A percentile compares a stretch with the other conserved stretches of the same genome.
Conservation (phyloP, 2,113 vertebrate species). For the Spheniscus mendiculus region DNA sequence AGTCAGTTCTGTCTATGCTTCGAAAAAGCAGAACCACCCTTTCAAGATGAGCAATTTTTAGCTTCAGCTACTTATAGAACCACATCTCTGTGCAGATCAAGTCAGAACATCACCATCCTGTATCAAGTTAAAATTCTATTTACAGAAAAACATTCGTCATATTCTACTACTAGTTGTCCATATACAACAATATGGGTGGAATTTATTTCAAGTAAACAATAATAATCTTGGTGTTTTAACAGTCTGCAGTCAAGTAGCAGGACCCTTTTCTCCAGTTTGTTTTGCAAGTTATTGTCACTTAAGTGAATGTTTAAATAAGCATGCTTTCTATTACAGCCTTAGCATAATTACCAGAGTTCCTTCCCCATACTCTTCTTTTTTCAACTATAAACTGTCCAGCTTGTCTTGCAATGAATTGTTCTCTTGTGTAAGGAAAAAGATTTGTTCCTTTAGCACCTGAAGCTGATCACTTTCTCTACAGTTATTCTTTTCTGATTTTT, state of each 20-base stretch:
- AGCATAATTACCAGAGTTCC: background rate
- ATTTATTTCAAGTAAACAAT: background rate
- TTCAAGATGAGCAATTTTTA: background rate
- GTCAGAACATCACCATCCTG: background rate
- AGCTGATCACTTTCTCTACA: background rate
- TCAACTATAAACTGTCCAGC: background rate
- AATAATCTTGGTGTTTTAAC: background rate
- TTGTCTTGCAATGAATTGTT: background rate
- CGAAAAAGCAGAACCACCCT: background rate
- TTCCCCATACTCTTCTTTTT: background rate
- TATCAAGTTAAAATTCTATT: background rate
- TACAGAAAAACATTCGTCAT: background rate
- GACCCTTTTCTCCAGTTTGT: background rate
- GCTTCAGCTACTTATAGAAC: background rate
- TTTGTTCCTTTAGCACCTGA: slow-evolving; percentile 1
- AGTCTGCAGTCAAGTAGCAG: background rate
- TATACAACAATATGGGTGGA: background rate
- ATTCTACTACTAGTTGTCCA: background rate
- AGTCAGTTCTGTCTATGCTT: background rate
- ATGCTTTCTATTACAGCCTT: background rate
- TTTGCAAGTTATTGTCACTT: background rate
- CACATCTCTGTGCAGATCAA: background rate
- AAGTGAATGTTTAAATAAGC: background rate
- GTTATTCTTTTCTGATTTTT: background rate
- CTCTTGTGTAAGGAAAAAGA: background rate